Evolutionary conservation across 2,888 invertebrate genomes (phyloP), one percentile per base, ranked within the genome.

Genomic region (Cordylochernes scorpioides): DNA sequence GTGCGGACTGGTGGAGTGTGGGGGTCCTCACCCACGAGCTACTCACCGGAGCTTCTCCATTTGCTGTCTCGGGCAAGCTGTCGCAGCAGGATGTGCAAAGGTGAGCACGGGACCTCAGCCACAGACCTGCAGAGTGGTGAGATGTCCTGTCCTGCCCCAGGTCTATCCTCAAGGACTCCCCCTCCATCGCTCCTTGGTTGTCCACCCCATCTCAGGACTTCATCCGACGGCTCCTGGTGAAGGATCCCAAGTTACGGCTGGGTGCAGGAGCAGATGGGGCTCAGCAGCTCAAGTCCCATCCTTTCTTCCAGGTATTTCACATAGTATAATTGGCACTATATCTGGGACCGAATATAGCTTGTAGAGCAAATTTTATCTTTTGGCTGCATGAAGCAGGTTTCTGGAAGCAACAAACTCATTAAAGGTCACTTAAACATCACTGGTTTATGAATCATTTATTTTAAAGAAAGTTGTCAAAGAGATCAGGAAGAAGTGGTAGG

Each of bases 1-100:
- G 84, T 28, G 91, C 88, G 5, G 94, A 94, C 59, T 94, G 91
- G 91, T 94, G 94, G 94, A 86, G 86, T 17, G 73, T 91, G 5
- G 88, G 88, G 5, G 88, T 94, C 2, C 58, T 94, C 25, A 80
- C 86, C 0, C 94, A 88, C 60, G 91, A 94, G 57, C 64, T 94
- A 24, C 58, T 94, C 30, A 91, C 88, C 0, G 91, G 94, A 29
- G 84, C 86, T 5, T 88, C 88, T 1, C 94, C 94, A 3, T 94
- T 94, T 57, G 86, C 91, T 6, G 78, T 86, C 1, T 82, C 88
- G 45, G 86, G 84, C n/a, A n/a, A n/a, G n/a, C n/a, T n/a, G n/a
- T n/a, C n/a, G n/a, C n/a, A n/a, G n/a, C n/a, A n/a, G n/a, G n/a
- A n/a, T n/a, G n/a, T n/a, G n/a, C n/a, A n/a, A n/a, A n/a, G n/a